Conservation (phyloP, 2,113 vertebrate genomes). For the Isurus oxyrinchus region DNA sequence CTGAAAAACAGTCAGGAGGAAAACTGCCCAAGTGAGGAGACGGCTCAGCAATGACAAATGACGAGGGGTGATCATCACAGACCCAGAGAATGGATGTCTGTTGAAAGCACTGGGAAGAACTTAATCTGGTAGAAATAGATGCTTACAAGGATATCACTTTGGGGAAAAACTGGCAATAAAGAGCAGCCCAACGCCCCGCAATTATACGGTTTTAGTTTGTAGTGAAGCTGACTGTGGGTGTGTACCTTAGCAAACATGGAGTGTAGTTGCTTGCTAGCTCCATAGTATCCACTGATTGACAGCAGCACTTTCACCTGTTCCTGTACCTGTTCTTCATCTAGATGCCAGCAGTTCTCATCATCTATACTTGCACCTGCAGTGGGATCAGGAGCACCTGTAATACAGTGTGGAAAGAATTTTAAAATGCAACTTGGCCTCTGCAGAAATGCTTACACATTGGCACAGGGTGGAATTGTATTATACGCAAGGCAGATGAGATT, state of each 20-base stretch:
- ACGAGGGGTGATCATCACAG: background rate
- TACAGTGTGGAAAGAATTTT: background rate
- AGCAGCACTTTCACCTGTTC: conserved; percentile 62
- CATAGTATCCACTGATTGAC: conserved; percentile 57
- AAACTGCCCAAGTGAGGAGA: background rate
- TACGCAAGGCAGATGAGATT: background rate
- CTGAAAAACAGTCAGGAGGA: background rate
- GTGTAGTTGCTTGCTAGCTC: conserved; percentile 58
- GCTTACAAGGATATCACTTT: background rate
- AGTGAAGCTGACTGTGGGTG: background rate
- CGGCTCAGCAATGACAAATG: background rate
- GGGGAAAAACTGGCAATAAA: background rate
- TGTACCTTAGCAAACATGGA: conserved; percentile 62
- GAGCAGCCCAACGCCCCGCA: background rate
- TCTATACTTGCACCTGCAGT: conserved; percentile 56
- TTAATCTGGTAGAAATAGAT: background rate
- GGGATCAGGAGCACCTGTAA: conserved; percentile 57
- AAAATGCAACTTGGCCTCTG: background rate
- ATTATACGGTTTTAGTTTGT: too few species aligned
- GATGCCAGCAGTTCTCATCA: conserved; percentile 61
- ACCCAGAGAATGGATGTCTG: background rate
- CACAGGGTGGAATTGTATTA: background rate
- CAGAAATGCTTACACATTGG: background rate
- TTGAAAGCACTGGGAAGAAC: background rate
- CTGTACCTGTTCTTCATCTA: conserved; percentile 61